Conservation (phyloP, 2,888 invertebrate genomes). For the Phyto melanocephala region DNA sequence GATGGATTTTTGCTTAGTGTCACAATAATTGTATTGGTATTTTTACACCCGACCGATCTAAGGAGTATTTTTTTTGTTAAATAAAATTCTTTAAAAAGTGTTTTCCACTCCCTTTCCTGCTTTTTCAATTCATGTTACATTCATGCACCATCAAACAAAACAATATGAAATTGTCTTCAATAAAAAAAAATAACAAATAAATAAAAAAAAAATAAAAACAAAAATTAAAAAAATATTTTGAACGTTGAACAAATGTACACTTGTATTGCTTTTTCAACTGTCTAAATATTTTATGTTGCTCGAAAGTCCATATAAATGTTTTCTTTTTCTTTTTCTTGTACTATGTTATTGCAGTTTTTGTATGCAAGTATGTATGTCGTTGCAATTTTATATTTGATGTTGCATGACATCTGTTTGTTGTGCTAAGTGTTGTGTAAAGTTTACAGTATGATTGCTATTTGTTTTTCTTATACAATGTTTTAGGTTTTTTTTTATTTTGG, state of each 20-base stretch:
- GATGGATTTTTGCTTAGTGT: conserved; percentile 17
- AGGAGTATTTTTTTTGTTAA: background rate
- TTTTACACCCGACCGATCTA: conserved; percentile 37
- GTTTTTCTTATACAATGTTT: too few relatives aligned
- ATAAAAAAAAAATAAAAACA: background rate
- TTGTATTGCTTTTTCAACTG: conserved; percentile 7
- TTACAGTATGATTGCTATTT: conserved; percentile 34
- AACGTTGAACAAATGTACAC: background rate
- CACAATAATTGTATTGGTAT: conserved; percentile 46
- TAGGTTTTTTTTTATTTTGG: too few relatives aligned
- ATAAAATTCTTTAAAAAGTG: background rate
- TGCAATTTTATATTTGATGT: conserved; percentile 47
- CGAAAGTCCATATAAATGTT: background rate
- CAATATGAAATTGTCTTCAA: background rate
- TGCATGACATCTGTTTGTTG: conserved; percentile 47
- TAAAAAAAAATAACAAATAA: background rate
- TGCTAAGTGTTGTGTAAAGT: conserved; percentile 56
- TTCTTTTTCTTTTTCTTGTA: background rate
- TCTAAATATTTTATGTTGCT: conserved; percentile 51
- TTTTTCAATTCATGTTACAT: conserved; percentile 34
- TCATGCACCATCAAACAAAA: conserved; percentile 27
- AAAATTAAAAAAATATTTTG: background rate
- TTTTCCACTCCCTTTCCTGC: background rate
- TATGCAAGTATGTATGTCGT: background rate
- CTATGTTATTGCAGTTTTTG: background rate